Conservation (phyloP, 2,797 vertebrate genomes). For the Melopsittacus undulatus region DNA sequence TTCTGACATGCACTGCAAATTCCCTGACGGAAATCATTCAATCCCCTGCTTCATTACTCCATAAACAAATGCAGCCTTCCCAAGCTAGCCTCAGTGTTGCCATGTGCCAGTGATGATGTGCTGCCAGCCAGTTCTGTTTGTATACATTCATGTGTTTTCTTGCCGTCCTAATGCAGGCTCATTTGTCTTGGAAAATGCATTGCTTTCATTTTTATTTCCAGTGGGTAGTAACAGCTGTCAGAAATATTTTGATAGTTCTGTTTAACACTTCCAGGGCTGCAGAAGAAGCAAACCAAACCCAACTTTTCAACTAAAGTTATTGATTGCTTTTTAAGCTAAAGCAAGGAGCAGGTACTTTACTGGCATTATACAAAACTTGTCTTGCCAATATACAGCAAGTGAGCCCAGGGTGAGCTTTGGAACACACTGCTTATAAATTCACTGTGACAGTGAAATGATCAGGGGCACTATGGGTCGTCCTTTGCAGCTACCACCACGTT, state of each 20-base stretch:
- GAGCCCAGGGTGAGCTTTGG: background rate
- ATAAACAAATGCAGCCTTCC: background rate
- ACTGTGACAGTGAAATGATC: no score
- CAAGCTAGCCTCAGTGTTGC: background rate
- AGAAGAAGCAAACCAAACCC: background rate
- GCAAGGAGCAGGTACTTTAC: background rate
- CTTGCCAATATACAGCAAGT: background rate
- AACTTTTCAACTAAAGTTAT: background rate
- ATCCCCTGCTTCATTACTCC: background rate
- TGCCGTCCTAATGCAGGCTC: background rate
- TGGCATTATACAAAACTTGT: background rate
- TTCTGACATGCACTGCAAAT: background rate
- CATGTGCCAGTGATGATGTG: background rate
- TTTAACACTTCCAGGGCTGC: background rate
- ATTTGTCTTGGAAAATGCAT: background rate
- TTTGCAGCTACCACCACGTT: no score
- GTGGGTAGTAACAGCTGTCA: background rate
- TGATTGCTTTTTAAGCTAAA: background rate
- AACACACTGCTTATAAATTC: no score
- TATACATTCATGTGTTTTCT: background rate
- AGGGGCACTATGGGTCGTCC: no score
- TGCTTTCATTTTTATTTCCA: background rate
- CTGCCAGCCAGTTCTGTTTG: background rate
- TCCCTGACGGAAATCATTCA: background rate
- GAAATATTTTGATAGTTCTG: background rate